These are phyloP conservation scores for Oreonectes daqikongensis DNA, from an alignment of 2,797 vertebrate species.

Conservation along the genomic window DNA sequence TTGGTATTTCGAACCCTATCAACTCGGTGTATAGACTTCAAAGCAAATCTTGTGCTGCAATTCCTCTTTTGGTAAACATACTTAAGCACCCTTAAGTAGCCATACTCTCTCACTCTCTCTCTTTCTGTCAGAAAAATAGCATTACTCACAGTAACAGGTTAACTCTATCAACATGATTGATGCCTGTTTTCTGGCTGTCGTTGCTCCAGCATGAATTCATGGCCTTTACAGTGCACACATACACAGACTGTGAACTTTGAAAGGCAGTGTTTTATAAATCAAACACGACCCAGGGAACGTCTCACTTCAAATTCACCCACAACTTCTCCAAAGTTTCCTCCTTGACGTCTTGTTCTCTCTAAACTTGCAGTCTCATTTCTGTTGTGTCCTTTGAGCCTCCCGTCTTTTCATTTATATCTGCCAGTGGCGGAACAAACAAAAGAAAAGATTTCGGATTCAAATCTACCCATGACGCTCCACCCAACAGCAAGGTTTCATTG, in stretches of 20 bases:
- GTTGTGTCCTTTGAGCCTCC: conserved; percentile 32
- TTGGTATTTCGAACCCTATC: too few species aligned
- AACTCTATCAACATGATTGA: conserved; percentile 51
- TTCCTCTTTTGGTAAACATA: conserved; percentile 24
- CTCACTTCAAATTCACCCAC: conserved; percentile 23
- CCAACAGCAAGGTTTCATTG: conserved; percentile 41
- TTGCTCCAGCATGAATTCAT: conserved; percentile 48
- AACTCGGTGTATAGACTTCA: too few species aligned
- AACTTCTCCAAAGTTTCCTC: conserved; percentile 43
- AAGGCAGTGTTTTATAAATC: conserved; percentile 52
- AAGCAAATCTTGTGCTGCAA: conserved; percentile 1
- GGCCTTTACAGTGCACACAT: conserved; percentile 14
- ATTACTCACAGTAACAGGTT: conserved; percentile 36
- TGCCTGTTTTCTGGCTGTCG: conserved; percentile 50
- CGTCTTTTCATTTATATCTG: conserved; percentile 33
- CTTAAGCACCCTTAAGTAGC: conserved; percentile 42
- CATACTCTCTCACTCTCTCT: conserved; percentile 33
- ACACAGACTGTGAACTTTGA: conserved; percentile 5
- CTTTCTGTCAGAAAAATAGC: conserved; percentile 8
- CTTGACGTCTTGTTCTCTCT: conserved; percentile 32
- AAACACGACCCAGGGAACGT: conserved; percentile 33
- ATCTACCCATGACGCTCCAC: conserved; percentile 28
- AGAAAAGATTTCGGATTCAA: conserved; percentile 41
- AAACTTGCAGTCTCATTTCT: conserved; percentile 42
- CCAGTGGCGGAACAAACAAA: conserved; percentile 39